phyloP scores from a whole-genome alignment of 2,113 vertebrate species.

The Amphiprion ocellaris region DNA sequence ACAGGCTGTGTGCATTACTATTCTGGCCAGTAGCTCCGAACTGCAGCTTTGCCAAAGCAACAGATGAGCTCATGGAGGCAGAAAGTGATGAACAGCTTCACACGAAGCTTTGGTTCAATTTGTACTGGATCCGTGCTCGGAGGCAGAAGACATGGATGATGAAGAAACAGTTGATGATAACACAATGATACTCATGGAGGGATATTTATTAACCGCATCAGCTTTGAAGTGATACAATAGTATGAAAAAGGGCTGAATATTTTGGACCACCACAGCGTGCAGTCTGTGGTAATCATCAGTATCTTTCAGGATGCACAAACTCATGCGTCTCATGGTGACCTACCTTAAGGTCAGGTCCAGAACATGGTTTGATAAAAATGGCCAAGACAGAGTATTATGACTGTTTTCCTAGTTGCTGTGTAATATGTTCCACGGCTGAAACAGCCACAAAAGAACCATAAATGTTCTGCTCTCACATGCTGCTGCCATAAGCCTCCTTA shows the following conservation, averaged over 20 bases:
- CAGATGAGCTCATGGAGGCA: slow-evolving; percentile 2
- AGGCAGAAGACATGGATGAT: neutral
- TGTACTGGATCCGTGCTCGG: neutral
- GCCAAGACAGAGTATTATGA: neutral
- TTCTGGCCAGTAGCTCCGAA: neutral
- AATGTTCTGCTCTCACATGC: too few relatives aligned
- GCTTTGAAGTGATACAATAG: neutral
- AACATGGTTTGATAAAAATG: neutral
- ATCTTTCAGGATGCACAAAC: neutral
- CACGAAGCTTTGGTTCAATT: neutral
- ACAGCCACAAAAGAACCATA: too few relatives aligned
- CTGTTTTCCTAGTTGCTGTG: neutral
- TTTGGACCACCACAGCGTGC: neutral
- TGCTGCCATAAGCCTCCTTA: too few relatives aligned
- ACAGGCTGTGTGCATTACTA: neutral
- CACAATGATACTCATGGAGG: neutral
- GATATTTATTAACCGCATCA: slow-evolving; percentile 6
- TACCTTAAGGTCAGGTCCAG: neutral
- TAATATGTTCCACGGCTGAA: too few relatives aligned
- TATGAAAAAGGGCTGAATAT: neutral
- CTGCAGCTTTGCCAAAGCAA: neutral
- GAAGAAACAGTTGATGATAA: neutral
- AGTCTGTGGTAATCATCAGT: neutral
- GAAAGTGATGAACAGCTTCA: slow-evolving; percentile 4
- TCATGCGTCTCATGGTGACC: neutral